Percentiles rank a stretch among this genome's conserved stretches.
phyloP scores from a whole-genome alignment of 2,797 vertebrate species.

The Sebastes melanostomus region DNA sequence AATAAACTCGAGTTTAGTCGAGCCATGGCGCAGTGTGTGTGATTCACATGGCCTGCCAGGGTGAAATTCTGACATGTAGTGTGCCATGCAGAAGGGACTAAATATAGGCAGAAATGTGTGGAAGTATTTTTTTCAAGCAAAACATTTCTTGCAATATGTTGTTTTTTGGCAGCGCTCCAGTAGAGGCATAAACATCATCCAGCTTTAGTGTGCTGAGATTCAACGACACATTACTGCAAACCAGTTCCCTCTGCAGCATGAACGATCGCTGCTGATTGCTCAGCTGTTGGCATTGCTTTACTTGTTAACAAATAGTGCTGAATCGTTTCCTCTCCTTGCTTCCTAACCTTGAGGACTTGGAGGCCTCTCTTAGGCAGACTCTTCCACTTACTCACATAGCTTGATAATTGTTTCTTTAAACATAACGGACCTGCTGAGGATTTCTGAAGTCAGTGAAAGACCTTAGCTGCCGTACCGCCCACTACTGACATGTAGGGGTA shows the following conservation, averaged over 20 bases:
- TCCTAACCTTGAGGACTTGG: constrained; percentile 9
- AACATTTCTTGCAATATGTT: constrained; percentile 14
- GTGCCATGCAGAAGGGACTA: background rate
- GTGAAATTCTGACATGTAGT: background rate
- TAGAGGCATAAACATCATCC: background rate
- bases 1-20: background rate
- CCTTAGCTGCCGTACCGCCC: too few relatives aligned
- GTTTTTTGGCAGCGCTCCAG: background rate
- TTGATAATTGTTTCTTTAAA: background rate
- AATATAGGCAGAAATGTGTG: constrained; percentile 21
- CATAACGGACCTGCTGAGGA: background rate
- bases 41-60: background rate
- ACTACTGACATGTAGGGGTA: background rate
- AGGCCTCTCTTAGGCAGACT: background rate
- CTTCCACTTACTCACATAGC: background rate
- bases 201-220: background rate
- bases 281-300: constrained; percentile 18
- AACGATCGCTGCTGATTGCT: constrained; percentile 15
- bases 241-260: constrained; percentile 10
- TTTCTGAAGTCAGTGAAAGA: background rate
- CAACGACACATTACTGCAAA: background rate
- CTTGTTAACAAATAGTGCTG: constrained; percentile 25
- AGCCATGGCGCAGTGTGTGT: background rate
- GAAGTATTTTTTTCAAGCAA: background rate
- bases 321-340: constrained; percentile 28